phyloP scores from a whole-genome alignment of 2,113 vertebrate genomes.

The Bubalus kerabau region DNA sequence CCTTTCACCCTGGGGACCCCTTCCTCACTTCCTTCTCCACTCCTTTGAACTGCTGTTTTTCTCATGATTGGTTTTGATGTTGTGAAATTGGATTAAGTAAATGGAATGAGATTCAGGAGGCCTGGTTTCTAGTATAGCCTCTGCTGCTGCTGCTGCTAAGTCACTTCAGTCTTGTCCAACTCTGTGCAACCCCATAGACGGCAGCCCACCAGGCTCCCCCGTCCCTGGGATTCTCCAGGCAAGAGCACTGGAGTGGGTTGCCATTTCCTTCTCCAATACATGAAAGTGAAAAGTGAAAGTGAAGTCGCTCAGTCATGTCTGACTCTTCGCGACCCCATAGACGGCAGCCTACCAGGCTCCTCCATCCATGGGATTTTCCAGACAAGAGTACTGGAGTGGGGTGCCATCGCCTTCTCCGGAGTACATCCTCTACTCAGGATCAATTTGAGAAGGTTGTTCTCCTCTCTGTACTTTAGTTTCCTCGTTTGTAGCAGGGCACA shows the following conservation, averaged over 20 bases:
- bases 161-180: too few relatives aligned
- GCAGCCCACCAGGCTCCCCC: too few relatives aligned
- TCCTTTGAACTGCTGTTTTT: neutral
- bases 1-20: neutral
- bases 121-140: conserved; percentile 22
- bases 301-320: too few relatives aligned
- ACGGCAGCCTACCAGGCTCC: too few relatives aligned
- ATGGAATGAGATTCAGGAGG: neutral
- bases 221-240: too few relatives aligned
- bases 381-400: too few relatives aligned
- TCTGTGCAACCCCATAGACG: too few relatives aligned
- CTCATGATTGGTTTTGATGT: neutral
- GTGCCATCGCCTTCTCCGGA: neutral
- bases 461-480: neutral
- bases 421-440: neutral
- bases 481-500: neutral
- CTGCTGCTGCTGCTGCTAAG: neutral
- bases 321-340: too few relatives aligned
- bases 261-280: too few relatives aligned
- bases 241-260: too few relatives aligned
- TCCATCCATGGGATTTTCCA: too few relatives aligned
- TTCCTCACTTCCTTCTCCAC: neutral
- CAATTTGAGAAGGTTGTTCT: neutral
- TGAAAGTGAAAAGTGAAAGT: too few relatives aligned
- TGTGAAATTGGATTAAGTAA: conserved; percentile 6